A percentile compares a stretch with the other conserved stretches of the same genome.
Evolutionary conservation across 2,888 invertebrate species (phyloP).

Genomic region (Sesia apiformis): DNA sequence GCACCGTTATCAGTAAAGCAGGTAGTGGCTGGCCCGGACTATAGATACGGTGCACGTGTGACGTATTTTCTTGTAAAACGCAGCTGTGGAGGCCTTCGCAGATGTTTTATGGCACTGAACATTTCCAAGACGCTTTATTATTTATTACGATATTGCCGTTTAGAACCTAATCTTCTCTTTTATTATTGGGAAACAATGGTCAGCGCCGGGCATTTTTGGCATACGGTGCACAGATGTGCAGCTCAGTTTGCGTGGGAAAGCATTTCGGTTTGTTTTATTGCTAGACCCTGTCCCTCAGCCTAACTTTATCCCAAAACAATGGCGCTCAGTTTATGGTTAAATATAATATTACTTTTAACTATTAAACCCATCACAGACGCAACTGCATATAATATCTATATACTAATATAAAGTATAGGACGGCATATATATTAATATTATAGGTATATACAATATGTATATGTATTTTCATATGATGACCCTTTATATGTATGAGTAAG

Average conservation of each 20-base stretch:
- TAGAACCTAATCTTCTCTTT: slow-evolving; percentile 69
- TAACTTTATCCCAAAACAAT: too few species aligned
- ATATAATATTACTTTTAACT: too few species aligned
- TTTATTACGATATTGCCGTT: slow-evolving; percentile 71
- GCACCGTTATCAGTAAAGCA: slow-evolving; percentile 36
- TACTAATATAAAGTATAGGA: too few species aligned
- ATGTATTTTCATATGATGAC: too few species aligned
- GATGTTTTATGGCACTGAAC: slow-evolving; percentile 71
- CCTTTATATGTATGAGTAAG: too few species aligned
- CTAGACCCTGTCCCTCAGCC: too few species aligned
- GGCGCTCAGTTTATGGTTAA: too few species aligned
- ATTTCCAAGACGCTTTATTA: slow-evolving; percentile 69
- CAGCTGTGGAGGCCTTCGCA: slow-evolving; percentile 66
- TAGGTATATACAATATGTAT: too few species aligned
- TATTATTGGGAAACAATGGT: slow-evolving; percentile 69
- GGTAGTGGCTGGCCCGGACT: slow-evolving; percentile 35
- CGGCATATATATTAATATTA: too few species aligned
- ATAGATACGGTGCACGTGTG: slow-evolving; percentile 59
- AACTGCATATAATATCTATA: too few species aligned
- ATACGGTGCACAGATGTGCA: slow-evolving; percentile 58
- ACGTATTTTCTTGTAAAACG: slow-evolving; percentile 61
- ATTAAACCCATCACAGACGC: too few species aligned
- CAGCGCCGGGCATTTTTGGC: slow-evolving; percentile 58
- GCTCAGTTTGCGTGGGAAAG: slow-evolving; percentile 48
- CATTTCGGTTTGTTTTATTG: slow-evolving; percentile 7